Conservation (phyloP, 2,888 invertebrate species). For the Biston stratarius region DNA sequence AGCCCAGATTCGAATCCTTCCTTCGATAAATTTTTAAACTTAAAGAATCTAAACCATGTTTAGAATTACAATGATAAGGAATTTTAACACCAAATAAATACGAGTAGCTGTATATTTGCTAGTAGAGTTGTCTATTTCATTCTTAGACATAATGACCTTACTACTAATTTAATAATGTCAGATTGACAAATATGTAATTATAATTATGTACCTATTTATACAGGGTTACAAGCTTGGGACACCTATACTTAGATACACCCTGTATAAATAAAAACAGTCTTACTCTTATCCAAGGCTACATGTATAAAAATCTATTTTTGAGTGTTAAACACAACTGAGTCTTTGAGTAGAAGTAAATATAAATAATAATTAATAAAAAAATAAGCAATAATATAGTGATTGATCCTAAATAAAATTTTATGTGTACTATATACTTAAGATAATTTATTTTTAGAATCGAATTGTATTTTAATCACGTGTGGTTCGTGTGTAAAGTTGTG, state of each 20-base stretch:
- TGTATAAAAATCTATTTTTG: not conserved
- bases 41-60: constrained; percentile 25
- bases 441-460: constrained; percentile 37
- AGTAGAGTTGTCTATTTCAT: constrained; percentile 10
- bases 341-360: not conserved
- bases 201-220: not conserved
- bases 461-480: constrained; percentile 12
- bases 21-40: no score
- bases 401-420: constrained; percentile 9
- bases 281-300: no score
- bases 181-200: no score
- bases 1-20: no score
- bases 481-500: constrained; percentile 9
- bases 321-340: constrained; percentile 7
- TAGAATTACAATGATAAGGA: constrained; percentile 52
- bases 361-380: constrained; percentile 8
- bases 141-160: not conserved
- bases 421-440: constrained; percentile 14
- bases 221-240: not conserved
- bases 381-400: constrained; percentile 35
- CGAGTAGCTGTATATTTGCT: constrained; percentile 52
- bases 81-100: constrained; percentile 66
- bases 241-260: not conserved
- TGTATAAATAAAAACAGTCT: not conserved
- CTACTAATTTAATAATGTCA: not conserved